phyloP scores from a whole-genome alignment of 2,113 vertebrate species.

The Tetraodon nigroviridis region DNA sequence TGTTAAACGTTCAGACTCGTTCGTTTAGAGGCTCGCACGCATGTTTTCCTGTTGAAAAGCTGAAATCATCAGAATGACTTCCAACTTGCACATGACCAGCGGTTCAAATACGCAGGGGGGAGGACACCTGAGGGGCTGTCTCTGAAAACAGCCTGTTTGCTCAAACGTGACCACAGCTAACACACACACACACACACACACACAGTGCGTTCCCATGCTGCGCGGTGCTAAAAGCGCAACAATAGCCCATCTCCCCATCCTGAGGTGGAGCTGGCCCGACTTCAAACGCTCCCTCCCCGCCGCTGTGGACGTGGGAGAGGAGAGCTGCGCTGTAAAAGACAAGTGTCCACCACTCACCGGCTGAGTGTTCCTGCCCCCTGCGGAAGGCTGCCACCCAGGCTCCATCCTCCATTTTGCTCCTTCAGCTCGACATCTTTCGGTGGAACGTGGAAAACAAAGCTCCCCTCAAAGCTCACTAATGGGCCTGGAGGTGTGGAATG shows the following conservation, averaged over 20 bases:
- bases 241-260: constrained; percentile 64
- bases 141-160: constrained; percentile 23
- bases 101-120: constrained; percentile 6
- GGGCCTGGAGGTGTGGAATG: constrained; percentile 50
- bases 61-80: too few relatives aligned
- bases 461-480: constrained; percentile 60
- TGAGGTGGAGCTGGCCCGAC: constrained; percentile 61
- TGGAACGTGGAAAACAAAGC: background rate
- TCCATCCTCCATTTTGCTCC: too few relatives aligned
- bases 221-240: constrained; percentile 60
- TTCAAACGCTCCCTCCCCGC: constrained; percentile 60
- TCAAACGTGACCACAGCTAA: constrained; percentile 51
- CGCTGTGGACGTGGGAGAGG: constrained; percentile 57
- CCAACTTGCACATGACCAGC: background rate
- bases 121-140: background rate
- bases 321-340: constrained; percentile 62
- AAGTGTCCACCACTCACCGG: constrained; percentile 45
- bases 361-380: constrained; percentile 55
- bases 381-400: constrained; percentile 54
- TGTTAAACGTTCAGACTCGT: too few relatives aligned
- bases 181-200: constrained; percentile 58
- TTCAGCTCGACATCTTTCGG: too few relatives aligned
- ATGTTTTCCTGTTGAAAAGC: too few relatives aligned
- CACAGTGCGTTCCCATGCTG: constrained; percentile 48
- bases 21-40: too few relatives aligned